Conservation (phyloP, 2,888 invertebrate species). For the Adineta ricciae region DNA sequence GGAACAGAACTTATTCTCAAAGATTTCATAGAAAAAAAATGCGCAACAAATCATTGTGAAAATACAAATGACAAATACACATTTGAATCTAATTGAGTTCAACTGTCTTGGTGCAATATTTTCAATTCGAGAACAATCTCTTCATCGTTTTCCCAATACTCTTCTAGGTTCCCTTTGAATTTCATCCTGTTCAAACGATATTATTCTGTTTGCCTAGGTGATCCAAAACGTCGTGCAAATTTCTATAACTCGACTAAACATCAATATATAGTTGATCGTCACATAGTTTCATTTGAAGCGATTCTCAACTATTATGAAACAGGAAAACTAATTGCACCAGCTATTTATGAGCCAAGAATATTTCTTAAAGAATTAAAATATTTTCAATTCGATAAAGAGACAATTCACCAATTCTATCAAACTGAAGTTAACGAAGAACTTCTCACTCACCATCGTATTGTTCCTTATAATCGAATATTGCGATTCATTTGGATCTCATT, state of each 20-base stretch:
- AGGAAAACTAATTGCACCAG: neutral
- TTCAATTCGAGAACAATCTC: constrained; percentile 1
- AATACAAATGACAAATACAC: too few relatives aligned
- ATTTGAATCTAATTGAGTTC: neutral
- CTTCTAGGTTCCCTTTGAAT: neutral
- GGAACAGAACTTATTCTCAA: too few relatives aligned
- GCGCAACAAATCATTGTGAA: too few relatives aligned
- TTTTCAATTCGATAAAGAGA: constrained; percentile 4
- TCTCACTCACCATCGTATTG: neutral
- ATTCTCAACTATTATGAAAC: constrained; percentile 17
- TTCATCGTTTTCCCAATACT: neutral
- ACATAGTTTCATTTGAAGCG: constrained; percentile 7
- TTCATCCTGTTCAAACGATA: too few relatives aligned
- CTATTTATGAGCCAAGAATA: neutral
- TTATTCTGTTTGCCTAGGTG: neutral
- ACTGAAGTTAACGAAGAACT: neutral
- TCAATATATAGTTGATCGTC: constrained; percentile 3
- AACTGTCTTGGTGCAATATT: constrained; percentile 1
- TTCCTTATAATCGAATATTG: neutral
- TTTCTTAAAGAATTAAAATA: constrained; percentile 8
- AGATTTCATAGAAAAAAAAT: too few relatives aligned
- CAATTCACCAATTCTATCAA: neutral
- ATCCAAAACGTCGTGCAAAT: neutral
- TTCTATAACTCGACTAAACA: neutral
- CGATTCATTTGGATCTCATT: neutral